Conservation (phyloP, 2,888 invertebrate genomes). For the Brenthis ino region DNA sequence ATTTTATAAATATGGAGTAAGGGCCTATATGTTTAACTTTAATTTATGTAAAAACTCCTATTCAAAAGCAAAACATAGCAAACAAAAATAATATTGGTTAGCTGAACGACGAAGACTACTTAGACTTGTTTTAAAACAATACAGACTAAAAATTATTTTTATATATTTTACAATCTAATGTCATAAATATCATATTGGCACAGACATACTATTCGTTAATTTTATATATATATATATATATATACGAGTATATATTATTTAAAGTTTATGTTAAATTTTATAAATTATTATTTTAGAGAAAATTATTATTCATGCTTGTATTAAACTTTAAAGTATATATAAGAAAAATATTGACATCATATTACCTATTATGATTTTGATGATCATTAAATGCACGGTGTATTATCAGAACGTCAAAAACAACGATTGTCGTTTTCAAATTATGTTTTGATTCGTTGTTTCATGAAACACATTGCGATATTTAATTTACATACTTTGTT, state of each 20-base stretch:
- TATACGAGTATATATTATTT: no score
- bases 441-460: conserved; percentile 21
- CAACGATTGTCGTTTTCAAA: conserved; percentile 30
- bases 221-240: no score
- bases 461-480: neutral
- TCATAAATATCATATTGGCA: no score
- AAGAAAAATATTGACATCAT: no score
- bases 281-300: neutral
- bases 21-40: neutral
- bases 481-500: conserved; percentile 14
- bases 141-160: neutral
- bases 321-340: no score
- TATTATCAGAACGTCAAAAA: conserved; percentile 22
- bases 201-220: neutral
- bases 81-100: no score
- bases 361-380: neutral
- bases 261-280: no score
- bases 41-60: neutral
- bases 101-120: neutral
- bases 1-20: conserved; percentile 47
- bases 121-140: conserved; percentile 10
- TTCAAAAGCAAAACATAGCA: no score
- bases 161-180: no score
- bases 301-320: neutral
- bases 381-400: neutral